Evolutionary conservation across 2,797 vertebrate genomes (phyloP).

Genomic region (Pogoniulus pusillus): DNA sequence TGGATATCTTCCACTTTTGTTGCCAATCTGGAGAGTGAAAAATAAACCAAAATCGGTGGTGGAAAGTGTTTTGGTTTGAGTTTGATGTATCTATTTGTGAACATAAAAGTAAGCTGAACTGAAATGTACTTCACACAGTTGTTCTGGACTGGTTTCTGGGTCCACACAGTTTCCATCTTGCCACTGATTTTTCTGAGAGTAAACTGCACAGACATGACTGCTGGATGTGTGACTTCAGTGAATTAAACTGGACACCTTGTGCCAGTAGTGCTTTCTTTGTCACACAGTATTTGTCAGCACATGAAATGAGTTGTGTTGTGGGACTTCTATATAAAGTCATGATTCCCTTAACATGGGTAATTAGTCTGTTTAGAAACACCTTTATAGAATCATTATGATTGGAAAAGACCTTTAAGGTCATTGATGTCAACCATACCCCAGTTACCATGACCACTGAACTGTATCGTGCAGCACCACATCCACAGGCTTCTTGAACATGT

Average conservation of each 20-base stretch:
- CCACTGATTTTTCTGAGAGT: background rate
- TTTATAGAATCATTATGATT: no score
- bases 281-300: background rate
- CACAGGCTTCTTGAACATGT: no score
- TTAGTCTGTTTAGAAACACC: no score
- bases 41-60: background rate
- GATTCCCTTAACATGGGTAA: no score
- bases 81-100: background rate
- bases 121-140: background rate
- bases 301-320: background rate
- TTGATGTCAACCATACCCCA: no score
- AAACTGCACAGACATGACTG: background rate
- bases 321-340: no score
- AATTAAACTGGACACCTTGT: background rate
- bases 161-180: background rate
- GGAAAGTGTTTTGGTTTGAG: slow-evolving; percentile 9
- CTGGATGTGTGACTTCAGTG: background rate
- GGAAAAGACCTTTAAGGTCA: no score
- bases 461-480: no score
- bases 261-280: background rate
- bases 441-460: no score
- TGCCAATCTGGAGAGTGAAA: background rate
- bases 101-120: background rate
- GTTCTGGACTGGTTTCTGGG: background rate
- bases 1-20: background rate